Evolutionary conservation across 2,113 vertebrate genomes (phyloP), one percentile per base, ranked within the genome.

Genomic region (Actenoides hombroni): DNA sequence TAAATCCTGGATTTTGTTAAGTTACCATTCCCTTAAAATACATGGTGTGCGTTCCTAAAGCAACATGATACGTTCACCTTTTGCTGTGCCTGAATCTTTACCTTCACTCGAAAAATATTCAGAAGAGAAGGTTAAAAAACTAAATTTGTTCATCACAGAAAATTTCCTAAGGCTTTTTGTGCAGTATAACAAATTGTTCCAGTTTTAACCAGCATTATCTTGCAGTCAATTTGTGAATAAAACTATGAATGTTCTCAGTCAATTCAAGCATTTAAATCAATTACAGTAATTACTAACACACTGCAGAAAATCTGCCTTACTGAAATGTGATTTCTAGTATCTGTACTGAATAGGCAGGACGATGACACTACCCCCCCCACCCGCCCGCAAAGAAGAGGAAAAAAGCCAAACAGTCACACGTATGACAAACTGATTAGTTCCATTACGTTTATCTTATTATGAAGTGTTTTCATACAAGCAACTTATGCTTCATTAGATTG

Each of bases 261-360:
- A 83, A 77, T 67, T 83, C 51, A 70, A 86, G 83, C 71, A 70
- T 86, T 96, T 80, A 83, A 93, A 95, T 92, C 8, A 90, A 95
- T 90, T 94, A 67, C 31, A 51, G 31, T 77, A 11, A 88, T 49
- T 83, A 61, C 44, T 80, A 80, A 90, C 59, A 67, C 59, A 54
- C 39, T 63, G 39, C 33, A 82, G 46, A n/a, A 84, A 87, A 78
- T 16, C 24, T 48, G 23, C 29, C 61, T 87, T 80, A 93, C 44
- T 83, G 59, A 90, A 92, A 88, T 63, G 11, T 10, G 51, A 54
- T 69, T 93, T 92, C 63, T 77, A 57, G 10, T 49, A 40, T 57
- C 63, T 61, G n/a, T 73, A 70, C 74, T 29, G 68, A 94, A 70
- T 33, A 85, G 64, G 26, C 18, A 94, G 51, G 8, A 82, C 37